Base-by-base conservation (phyloP, 2,797 vertebrate species). In the Merluccius polli region DNA sequence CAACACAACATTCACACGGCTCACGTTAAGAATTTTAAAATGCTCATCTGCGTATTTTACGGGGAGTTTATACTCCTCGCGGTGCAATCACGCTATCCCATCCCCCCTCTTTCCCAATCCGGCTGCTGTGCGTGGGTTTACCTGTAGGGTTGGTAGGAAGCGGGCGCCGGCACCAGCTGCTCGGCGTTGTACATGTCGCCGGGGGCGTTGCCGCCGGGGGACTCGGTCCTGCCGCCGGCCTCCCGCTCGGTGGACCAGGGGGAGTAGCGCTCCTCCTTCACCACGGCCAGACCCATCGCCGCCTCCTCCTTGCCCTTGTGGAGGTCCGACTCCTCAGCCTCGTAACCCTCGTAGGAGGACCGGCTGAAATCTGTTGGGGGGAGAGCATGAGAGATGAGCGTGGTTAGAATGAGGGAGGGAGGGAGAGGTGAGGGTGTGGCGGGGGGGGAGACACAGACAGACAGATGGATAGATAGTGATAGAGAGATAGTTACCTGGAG, bases 101-200 rank as follows among this genome's bases (percentile, higher is more conserved):
- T n/a, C n/a, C n/a, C n/a, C n/a, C n/a, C n/a, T n/a, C n/a, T n/a
- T n/a, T n/a, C n/a, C n/a, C n/a, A n/a, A n/a, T n/a, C n/a, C n/a
- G n/a, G n/a, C n/a, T n/a, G 5, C 52, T 10, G 16, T 0, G 41
- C 0, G 29, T 67, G 9, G 44, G 3, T 78, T 90, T 87, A 96
- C 96, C 95, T 95, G 80, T 94, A 94, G 0, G 91, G 91, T 82
- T 95, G 95, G 86, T 94, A 95, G 38, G 94, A 89, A 0, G 92
- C 87, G 0, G 93, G 90, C 0, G 92, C 88, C 0, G 95, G 95
- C 67, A 95, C 94, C 0, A 94, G 94, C 89, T 96, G 95, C 87
- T 96, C 95, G 0, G 93, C 67, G 85, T 89, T 88, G 88, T 94
- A 93, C 9, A 90, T 48, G 5, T 95, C 94, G 79, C 92, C 90